Conservation (phyloP, 1,140 invertebrate genomes). For the Diuraphis noxia region DNA sequence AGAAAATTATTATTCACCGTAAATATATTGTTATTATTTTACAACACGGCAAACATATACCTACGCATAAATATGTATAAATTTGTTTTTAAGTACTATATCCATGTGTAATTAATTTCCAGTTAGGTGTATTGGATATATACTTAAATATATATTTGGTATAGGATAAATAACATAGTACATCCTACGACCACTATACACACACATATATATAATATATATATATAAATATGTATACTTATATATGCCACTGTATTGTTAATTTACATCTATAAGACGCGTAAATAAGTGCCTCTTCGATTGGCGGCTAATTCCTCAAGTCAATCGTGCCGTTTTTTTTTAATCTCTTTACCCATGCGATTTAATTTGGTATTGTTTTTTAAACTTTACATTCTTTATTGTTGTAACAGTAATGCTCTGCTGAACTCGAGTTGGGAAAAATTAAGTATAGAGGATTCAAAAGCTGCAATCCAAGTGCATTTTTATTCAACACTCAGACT, state of each 20-base stretch:
- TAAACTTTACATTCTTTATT: no score
- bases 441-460: no score
- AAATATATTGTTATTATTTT: constrained; percentile 8
- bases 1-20: not conserved
- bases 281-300: not conserved
- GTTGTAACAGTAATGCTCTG: no score
- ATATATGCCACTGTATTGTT: not conserved
- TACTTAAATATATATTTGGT: no score
- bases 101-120: not conserved
- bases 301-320: not conserved
- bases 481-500: no score
- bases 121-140: no score
- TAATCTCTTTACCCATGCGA: not conserved
- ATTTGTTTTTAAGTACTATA: not conserved
- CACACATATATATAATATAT: no score
- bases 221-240: no score
- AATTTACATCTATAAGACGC: not conserved
- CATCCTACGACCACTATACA: not conserved
- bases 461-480: no score
- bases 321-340: not conserved
- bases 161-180: not conserved
- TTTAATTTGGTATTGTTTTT: not conserved
- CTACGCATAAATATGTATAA: no score
- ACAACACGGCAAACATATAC: not conserved
- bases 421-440: no score